phyloP scores from a whole-genome alignment of 2,888 invertebrate species.

The Temnothorax rugatulus region DNA sequence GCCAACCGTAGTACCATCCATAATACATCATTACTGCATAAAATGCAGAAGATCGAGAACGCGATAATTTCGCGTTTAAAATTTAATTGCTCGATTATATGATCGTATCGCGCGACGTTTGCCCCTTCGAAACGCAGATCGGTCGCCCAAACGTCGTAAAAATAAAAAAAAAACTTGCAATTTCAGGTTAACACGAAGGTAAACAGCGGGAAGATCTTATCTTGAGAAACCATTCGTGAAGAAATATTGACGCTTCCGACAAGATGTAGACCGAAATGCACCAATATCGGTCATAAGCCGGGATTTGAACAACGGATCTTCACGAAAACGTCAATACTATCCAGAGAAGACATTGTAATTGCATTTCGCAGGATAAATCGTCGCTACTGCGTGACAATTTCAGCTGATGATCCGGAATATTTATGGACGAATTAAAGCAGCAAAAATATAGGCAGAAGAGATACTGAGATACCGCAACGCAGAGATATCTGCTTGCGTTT shows the following conservation, averaged over 20 bases:
- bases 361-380: not conserved
- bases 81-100: not conserved
- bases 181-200: conserved; percentile 21
- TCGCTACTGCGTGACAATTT: no score
- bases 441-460: not conserved
- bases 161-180: not conserved
- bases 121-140: no score
- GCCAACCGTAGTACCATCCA: not conserved
- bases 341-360: not conserved
- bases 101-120: not conserved
- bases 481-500: not conserved
- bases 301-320: not conserved
- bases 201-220: not conserved
- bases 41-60: not conserved
- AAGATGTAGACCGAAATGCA: conserved; percentile 3
- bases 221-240: not conserved
- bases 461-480: not conserved
- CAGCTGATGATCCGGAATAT: not conserved
- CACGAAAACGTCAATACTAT: not conserved
- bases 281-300: not conserved
- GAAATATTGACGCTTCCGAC: not conserved
- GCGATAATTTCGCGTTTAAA: not conserved
- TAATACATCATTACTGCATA: not conserved
- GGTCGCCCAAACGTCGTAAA: not conserved
- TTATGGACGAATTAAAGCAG: not conserved